These are phyloP conservation scores for Hirundo rustica DNA, from an alignment of 2,797 vertebrate species.

Conservation along the genomic window DNA sequence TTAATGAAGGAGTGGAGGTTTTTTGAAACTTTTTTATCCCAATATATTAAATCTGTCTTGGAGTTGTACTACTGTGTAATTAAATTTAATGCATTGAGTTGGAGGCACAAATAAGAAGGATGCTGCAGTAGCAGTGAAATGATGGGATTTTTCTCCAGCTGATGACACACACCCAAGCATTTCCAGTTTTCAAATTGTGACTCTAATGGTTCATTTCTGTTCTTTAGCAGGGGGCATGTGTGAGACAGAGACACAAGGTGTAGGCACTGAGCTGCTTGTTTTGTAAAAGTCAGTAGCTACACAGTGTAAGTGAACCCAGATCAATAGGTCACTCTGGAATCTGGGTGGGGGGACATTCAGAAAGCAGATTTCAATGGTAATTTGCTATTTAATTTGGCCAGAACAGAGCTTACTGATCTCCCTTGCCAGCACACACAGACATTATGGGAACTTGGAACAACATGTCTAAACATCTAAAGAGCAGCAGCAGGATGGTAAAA, in stretches of 20 bases:
- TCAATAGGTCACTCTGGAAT: not conserved
- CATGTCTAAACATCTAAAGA: not conserved
- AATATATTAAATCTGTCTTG: constrained; percentile 11
- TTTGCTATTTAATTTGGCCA: not conserved
- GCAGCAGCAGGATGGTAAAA: not conserved
- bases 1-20: not conserved
- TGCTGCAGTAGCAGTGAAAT: not conserved
- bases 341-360: not conserved
- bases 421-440: not conserved
- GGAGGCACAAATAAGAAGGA: constrained; percentile 18
- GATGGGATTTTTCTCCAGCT: constrained; percentile 3
- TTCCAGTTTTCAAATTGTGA: not conserved
- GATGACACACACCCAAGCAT: not conserved
- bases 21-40: not conserved
- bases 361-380: not conserved
- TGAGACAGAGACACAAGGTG: not conserved
- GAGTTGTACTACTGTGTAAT: constrained; percentile 34
- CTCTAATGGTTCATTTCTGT: not conserved
- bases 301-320: not conserved
- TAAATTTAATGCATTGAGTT: constrained; percentile 22
- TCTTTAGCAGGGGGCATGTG: not conserved
- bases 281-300: not conserved
- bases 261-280: not conserved
- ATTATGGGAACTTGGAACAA: not conserved
- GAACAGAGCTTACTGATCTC: not conserved